Conservation (phyloP, 2,888 invertebrate species). For the Tetragonula carbonaria region DNA sequence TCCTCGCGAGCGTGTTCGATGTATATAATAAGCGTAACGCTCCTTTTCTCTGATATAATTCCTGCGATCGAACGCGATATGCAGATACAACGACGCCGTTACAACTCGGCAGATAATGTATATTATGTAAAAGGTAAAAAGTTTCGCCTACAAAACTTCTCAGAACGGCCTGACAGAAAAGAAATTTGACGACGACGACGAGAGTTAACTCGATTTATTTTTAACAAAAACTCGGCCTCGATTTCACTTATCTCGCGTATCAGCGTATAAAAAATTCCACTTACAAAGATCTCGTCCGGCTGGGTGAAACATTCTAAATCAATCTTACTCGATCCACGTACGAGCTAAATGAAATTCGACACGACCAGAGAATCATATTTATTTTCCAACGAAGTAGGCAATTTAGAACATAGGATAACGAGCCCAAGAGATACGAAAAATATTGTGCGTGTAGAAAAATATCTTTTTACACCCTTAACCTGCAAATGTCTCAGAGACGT, state of each 20-base stretch:
- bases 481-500: too few species aligned
- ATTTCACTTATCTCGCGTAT: neutral
- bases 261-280: neutral
- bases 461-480: neutral
- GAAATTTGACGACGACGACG: neutral
- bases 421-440: too few species aligned
- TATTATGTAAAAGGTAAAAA: constrained; percentile 36
- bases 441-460: neutral
- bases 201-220: neutral
- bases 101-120: constrained; percentile 36
- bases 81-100: constrained; percentile 26
- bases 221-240: neutral
- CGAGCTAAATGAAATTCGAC: too few species aligned
- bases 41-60: constrained; percentile 19
- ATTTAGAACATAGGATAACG: too few species aligned
- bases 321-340: too few species aligned
- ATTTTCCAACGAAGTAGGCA: too few species aligned
- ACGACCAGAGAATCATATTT: too few species aligned
- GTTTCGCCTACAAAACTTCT: neutral
- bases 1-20: constrained; percentile 35
- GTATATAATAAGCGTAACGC: constrained; percentile 33
- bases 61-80: constrained; percentile 9
- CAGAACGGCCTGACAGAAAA: neutral
- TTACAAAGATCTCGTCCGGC: neutral
- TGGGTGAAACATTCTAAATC: neutral